phyloP scores from a whole-genome alignment of 2,797 vertebrate genomes.

The Acanthornis magna region DNA sequence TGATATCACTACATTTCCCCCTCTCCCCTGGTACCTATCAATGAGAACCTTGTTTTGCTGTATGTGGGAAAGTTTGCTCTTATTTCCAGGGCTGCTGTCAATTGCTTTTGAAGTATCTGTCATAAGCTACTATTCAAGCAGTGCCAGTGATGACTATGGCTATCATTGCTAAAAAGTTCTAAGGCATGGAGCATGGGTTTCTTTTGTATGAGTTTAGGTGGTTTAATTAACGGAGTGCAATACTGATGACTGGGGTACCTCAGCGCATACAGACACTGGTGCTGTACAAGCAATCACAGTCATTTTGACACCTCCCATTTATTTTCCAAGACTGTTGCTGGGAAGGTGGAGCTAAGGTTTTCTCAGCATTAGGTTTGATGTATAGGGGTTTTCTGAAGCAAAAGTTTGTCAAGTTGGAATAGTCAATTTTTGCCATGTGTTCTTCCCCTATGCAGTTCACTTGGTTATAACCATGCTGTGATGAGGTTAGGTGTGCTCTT shows the following conservation, averaged over 20 bases:
- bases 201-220: background rate
- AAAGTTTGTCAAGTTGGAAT: background rate
- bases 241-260: background rate
- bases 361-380: background rate
- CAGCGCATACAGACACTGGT: background rate
- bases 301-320: background rate
- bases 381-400: background rate
- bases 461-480: background rate
- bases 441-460: background rate
- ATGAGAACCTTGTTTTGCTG: background rate
- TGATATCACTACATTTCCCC: background rate
- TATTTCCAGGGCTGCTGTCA: background rate
- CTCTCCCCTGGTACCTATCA: background rate
- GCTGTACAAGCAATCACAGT: background rate
- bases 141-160: background rate
- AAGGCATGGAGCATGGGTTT: background rate
- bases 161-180: background rate
- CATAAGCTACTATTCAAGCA: background rate
- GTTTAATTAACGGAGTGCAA: background rate
- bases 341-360: background rate
- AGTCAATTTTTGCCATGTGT: background rate
- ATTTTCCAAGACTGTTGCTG: background rate
- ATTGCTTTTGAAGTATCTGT: constrained; percentile 6
- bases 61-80: background rate
- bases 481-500: background rate